Evolutionary conservation across 2,888 invertebrate species (phyloP).

Genomic region (Drosophila atripex): DNA sequence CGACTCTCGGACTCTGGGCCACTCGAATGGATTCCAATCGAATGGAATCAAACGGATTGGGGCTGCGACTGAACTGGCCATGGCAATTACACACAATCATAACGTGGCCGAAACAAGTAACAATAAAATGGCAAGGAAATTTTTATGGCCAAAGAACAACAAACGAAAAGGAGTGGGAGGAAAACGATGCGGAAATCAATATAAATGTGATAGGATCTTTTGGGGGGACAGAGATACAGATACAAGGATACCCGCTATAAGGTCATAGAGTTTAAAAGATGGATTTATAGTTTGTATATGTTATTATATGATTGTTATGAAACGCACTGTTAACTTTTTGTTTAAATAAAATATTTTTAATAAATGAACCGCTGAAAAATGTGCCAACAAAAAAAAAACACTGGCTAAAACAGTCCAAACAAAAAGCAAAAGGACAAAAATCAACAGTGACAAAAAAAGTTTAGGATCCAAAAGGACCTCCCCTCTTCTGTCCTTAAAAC

Average conservation of each 20-base stretch:
- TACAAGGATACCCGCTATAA: background rate
- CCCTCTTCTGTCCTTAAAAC: slow-evolving; percentile 11
- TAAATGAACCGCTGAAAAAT: slow-evolving; percentile 53
- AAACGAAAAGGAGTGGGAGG: slow-evolving; percentile 8
- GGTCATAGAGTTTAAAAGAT: too few relatives aligned
- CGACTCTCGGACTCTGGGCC: slow-evolving; percentile 32
- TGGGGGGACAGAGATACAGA: background rate
- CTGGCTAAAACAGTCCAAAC: slow-evolving; percentile 35
- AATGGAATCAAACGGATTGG: slow-evolving; percentile 40
- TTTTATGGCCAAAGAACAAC: slow-evolving; percentile 21
- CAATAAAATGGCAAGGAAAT: slow-evolving; percentile 29
- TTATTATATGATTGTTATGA: background rate
- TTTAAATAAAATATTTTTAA: slow-evolving; percentile 53
- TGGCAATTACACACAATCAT: slow-evolving; percentile 59
- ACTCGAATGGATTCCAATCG: slow-evolving; percentile 46
- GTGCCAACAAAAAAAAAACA: slow-evolving; percentile 18
- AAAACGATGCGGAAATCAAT: slow-evolving; percentile 36
- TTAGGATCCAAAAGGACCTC: slow-evolving; percentile 38
- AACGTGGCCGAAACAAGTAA: slow-evolving; percentile 36
- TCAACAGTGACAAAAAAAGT: slow-evolving; percentile 49
- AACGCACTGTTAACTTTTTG: slow-evolving; percentile 15
- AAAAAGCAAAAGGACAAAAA: slow-evolving; percentile 53
- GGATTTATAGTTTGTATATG: too few relatives aligned
- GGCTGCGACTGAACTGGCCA: slow-evolving; percentile 6
- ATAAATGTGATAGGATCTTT: slow-evolving; percentile 17